Base-by-base conservation (phyloP, 2,888 invertebrate genomes). In the Himalopsyche japonica region DNA sequence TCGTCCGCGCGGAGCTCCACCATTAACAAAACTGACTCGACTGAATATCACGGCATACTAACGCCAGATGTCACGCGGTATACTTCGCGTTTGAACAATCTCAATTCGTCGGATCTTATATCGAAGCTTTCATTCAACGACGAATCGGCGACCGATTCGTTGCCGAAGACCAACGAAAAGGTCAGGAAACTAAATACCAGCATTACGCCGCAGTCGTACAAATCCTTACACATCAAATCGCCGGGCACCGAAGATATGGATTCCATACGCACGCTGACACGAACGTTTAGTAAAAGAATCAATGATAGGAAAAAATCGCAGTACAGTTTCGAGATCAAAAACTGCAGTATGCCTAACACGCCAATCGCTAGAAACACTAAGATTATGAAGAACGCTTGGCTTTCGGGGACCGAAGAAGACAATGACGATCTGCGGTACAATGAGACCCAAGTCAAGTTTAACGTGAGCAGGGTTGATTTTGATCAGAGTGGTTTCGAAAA, bases 301-400 rank as follows among this genome's bases (percentile, higher is more conserved):
- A 88, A 88, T 30, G 86, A 83, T 64, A 89, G 89, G 32, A 82
- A 47, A 48, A 88, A 89, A 24, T 90, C 92, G 0, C 90, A 91
- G n/a, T 92, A 92, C 86, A 91, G 90, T 87, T 92, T 93, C 86
- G 91, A 92, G 89, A 91, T 92, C 85, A 90, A 90, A 87, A 91
- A 92, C 86, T 92, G 91, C 77, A 91, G 91, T 87, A 89, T 93
- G 85, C 93, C 93, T 0, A 89, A 89, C 0, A 93, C 93, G 7
- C 93, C 93, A 0, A 93, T 93, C 83, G 93, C 93, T 5, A 89
- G 93, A 7, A 93, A 92, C 87, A 93, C 92, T 85, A 93, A 93
- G 87, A 88, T 93, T 86, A 90, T 93, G 86, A 92, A 91, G 86
- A 92, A 92, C 83, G 93, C 93, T 10, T 93, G 93, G 93, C 89